Evolutionary conservation across 2,888 invertebrate species (phyloP), one percentile per base, ranked within the genome.

Genomic region (Merodon equestris): DNA sequence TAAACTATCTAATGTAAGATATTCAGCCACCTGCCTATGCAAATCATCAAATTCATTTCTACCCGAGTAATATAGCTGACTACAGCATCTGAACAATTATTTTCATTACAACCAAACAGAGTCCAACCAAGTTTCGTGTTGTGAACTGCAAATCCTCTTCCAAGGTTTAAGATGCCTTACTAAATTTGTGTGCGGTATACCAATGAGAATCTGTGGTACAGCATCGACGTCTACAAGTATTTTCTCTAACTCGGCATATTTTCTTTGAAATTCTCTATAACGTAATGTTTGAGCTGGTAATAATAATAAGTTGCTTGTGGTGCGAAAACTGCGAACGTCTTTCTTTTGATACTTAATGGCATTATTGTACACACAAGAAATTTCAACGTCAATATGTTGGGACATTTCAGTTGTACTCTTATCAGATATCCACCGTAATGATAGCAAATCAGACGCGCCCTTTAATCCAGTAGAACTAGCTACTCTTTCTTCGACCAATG

Each of bases 321-420:
- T 27, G 27, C 27, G 54, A 7, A 54, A 36, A 17, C 38, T 27
- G 27, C 27, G 54, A 7, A 54, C 53, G 17, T 54, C 38, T 13
- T 45, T 68, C 68, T 44, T 50, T 15, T 68, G 44, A 60, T 54
- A 45, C n/a, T 42, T 58, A 12, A 9, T 15, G 9, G 54, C 60
- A 47, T 19, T 15, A n/a, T 42, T 18, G n/a, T 27, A 14, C 34
- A 44, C 42, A 42, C 50, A 13, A 27, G 19, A 38, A 12, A 40
- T 40, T n/a, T 40, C 40, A 40, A 40, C 10, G 10, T 53, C 40
- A n/a, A 40, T n/a, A 10, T 40, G 36, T 54, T n/a, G 54, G 34
- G 17, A 38, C 27, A 27, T 27, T 27, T 27, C 40, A 40, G 10
- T 53, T 9, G 53, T 53, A 9, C 15, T 53, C 12, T 53, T 36